Evolutionary conservation across 2,797 vertebrate species (phyloP).

Genomic region (Molossus molossus): DNA sequence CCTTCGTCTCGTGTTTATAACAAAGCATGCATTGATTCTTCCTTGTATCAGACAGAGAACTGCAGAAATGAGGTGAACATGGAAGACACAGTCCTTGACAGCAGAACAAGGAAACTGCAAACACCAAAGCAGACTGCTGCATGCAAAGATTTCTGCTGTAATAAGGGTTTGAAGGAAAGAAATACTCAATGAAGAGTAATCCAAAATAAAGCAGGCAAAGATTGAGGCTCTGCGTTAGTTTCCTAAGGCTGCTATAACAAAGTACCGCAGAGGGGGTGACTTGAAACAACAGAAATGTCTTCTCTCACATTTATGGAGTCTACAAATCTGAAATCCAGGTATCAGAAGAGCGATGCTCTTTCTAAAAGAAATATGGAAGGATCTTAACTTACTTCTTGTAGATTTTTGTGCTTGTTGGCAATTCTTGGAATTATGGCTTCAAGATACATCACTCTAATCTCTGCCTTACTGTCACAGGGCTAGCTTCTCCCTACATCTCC

Average conservation of each 20-base stretch:
- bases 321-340: not conserved
- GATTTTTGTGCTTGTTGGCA: not conserved
- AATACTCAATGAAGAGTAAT: not conserved
- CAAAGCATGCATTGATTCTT: not conserved
- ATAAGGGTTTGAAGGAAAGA: not conserved
- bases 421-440: not conserved
- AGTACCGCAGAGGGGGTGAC: not conserved
- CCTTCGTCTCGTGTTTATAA: not conserved
- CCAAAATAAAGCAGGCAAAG: not conserved
- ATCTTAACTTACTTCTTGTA: not conserved
- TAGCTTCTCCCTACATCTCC: not conserved
- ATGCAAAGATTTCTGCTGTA: not conserved
- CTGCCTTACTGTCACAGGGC: not conserved
- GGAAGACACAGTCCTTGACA: not conserved
- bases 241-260: not conserved
- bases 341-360: fast-evolving
- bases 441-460: not conserved
- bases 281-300: not conserved
- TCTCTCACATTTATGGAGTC: not conserved
- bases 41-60: not conserved
- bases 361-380: not conserved
- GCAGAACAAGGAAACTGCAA: not conserved
- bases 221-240: not conserved
- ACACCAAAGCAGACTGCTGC: not conserved
- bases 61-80: not conserved